Percentiles rank a stretch among this genome's conserved stretches.
Conservation (phyloP, 2,888 invertebrate genomes). For the Serrognathus titanus region DNA sequence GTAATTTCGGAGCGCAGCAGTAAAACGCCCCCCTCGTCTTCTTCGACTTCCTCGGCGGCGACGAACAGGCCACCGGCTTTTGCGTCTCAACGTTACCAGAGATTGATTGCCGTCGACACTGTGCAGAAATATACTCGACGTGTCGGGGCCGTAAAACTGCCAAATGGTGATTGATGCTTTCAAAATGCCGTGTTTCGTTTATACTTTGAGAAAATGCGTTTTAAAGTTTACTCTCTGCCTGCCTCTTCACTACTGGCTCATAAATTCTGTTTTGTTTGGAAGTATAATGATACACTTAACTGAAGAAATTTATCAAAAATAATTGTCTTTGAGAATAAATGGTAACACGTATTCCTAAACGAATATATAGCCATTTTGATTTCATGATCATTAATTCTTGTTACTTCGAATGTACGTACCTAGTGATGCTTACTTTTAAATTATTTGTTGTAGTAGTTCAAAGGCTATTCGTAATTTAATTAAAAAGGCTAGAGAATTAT, state of each 20-base stretch:
- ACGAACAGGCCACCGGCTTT: constrained; percentile 12
- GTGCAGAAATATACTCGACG: constrained; percentile 20
- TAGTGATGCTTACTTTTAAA: too few relatives aligned
- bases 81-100: constrained; percentile 18
- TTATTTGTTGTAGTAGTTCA: too few relatives aligned
- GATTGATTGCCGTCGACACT: constrained; percentile 27
- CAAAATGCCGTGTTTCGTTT: constrained; percentile 18
- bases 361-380: too few relatives aligned
- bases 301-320: too few relatives aligned
- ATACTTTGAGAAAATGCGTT: constrained; percentile 20
- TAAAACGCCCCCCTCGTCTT: constrained; percentile 11
- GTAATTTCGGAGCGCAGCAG: constrained; percentile 32
- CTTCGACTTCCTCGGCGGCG: neutral
- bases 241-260: too few relatives aligned
- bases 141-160: constrained; percentile 25
- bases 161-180: constrained; percentile 30
- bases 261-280: too few relatives aligned
- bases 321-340: too few relatives aligned
- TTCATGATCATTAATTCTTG: too few relatives aligned
- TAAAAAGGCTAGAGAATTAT: too few relatives aligned
- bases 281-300: too few relatives aligned
- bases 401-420: too few relatives aligned
- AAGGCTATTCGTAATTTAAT: too few relatives aligned
- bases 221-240: constrained; percentile 15
- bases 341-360: neutral